Conservation (phyloP, 2,888 invertebrate species). For the Coleophora deauratella region DNA sequence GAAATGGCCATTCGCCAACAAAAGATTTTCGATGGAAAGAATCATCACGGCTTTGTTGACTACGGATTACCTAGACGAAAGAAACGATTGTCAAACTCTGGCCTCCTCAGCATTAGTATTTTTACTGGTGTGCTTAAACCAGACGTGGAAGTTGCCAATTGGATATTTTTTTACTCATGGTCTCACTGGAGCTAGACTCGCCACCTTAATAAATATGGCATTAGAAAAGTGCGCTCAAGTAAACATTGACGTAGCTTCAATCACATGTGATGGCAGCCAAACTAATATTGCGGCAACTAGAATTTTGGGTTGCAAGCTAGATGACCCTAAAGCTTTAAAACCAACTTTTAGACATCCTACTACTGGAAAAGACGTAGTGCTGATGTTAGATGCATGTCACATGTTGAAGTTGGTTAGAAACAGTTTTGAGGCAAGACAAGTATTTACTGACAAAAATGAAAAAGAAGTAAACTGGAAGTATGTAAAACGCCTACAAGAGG, state of each 20-base stretch:
- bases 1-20: conserved; percentile 13
- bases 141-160: conserved; percentile 7
- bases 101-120: conserved; percentile 6
- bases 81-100: conserved; percentile 1
- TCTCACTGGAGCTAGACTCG: neutral
- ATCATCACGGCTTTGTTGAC: conserved; percentile 9
- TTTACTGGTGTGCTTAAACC: conserved; percentile 1
- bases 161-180: conserved; percentile 11
- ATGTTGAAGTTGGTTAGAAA: conserved; percentile 12
- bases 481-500: neutral
- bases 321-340: conserved; percentile 1
- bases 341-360: conserved; percentile 6
- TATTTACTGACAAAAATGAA: conserved; percentile 1
- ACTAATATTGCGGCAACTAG: conserved; percentile 3
- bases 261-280: conserved; percentile 8
- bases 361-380: neutral
- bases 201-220: conserved; percentile 4
- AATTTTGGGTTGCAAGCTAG: conserved; percentile 5
- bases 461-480: conserved; percentile 1
- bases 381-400: conserved; percentile 5
- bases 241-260: conserved; percentile 4
- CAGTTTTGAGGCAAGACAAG: conserved; percentile 1
- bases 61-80: conserved; percentile 1
- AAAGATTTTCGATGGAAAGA: conserved; percentile 11
- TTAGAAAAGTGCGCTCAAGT: conserved; percentile 1